Conservation (phyloP, 2,888 invertebrate species). For the Aethes cnicana region DNA sequence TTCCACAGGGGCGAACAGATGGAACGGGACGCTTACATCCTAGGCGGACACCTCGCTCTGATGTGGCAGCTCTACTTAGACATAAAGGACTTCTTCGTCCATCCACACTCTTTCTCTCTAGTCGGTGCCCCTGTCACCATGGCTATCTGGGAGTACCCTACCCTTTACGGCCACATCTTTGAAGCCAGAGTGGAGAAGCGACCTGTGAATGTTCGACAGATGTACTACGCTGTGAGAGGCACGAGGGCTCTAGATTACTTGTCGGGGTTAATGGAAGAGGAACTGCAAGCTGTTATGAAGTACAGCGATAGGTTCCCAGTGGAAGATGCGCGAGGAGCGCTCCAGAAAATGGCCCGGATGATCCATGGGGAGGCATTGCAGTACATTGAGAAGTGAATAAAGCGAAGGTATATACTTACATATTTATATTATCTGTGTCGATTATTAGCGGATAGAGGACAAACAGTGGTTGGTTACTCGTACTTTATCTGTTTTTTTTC, state of each 20-base stretch:
- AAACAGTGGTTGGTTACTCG: too few species aligned
- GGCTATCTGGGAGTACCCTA: constrained; percentile 73
- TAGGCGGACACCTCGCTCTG: constrained; percentile 69
- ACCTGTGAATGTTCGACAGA: constrained; percentile 59
- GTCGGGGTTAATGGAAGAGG: constrained; percentile 58
- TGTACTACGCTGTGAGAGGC: constrained; percentile 64
- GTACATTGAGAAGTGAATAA: constrained; percentile 63
- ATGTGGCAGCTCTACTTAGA: constrained; percentile 74
- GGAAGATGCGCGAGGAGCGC: constrained; percentile 59
- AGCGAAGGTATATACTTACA: constrained; percentile 32
- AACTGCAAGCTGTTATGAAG: constrained; percentile 58
- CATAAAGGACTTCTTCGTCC: constrained; percentile 70
- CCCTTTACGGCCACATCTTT: constrained; percentile 60
- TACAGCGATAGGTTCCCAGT: constrained; percentile 61
- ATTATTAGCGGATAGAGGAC: too few species aligned
- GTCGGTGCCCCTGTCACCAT: constrained; percentile 66
- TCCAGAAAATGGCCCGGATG: constrained; percentile 72
- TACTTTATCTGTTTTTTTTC: too few species aligned
- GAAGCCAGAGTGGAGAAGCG: constrained; percentile 57
- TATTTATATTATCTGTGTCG: too few species aligned
- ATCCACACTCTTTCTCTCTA: constrained; percentile 67
- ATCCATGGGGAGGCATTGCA: constrained; percentile 63
- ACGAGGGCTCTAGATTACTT: constrained; percentile 69
- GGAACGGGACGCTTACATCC: constrained; percentile 63
- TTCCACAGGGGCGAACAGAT: constrained; percentile 49